Conservation (phyloP, 2,888 invertebrate species). For the Corythucha ciliata region DNA sequence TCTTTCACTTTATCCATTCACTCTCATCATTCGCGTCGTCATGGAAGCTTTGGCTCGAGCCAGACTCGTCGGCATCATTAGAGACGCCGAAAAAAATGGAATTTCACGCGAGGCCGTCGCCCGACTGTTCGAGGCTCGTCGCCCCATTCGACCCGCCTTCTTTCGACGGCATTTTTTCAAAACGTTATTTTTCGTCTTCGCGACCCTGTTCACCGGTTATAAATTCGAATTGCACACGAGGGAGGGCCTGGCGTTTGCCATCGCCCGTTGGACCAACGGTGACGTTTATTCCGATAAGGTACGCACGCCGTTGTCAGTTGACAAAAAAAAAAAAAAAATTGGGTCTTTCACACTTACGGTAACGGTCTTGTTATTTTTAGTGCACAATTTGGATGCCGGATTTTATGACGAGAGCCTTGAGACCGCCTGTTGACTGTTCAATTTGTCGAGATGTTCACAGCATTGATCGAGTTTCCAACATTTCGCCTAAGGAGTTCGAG, state of each 20-base stretch:
- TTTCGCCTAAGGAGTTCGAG: conserved; percentile 62
- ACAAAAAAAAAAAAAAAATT: no score
- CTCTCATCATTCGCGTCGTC: no score
- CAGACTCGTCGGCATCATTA: conserved; percentile 24
- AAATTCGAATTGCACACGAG: conserved; percentile 24
- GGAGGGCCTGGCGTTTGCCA: conserved; percentile 26
- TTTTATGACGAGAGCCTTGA: conserved; percentile 45
- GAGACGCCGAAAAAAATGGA: conserved; percentile 23
- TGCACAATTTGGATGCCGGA: conserved; percentile 35
- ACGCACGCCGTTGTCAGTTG: no score
- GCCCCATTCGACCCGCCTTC: no score
- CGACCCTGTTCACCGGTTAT: conserved; percentile 20
- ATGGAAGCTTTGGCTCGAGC: conserved; percentile 29
- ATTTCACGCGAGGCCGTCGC: conserved; percentile 21
- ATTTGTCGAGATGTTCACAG: conserved; percentile 59
- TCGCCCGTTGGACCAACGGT: conserved; percentile 23
- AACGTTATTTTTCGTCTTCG: conserved; percentile 8
- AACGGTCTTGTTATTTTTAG: conserved; percentile 20
- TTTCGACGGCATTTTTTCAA: no score
- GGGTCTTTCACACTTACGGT: no score
- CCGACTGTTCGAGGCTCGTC: conserved; percentile 20
- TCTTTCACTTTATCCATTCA: no score
- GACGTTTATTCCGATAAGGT: conserved; percentile 31
- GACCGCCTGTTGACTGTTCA: conserved; percentile 70
- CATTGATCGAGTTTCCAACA: conserved; percentile 56